phyloP scores from a whole-genome alignment of 2,797 vertebrate species.

The Amblyraja radiata region DNA sequence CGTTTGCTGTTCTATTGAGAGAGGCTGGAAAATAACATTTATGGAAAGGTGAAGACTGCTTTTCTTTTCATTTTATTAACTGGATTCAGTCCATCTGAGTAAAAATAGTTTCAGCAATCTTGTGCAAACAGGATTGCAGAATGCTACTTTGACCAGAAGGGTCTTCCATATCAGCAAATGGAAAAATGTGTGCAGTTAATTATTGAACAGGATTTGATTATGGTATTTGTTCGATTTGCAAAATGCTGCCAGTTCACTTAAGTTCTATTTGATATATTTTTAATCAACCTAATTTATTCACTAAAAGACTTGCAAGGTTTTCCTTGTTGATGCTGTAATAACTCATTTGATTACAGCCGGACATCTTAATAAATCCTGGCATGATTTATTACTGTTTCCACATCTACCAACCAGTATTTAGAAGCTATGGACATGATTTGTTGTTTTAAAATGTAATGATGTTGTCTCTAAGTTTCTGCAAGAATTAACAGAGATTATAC shows the following conservation, averaged over 20 bases:
- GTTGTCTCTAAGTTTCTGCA: background rate
- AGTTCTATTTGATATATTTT: background rate
- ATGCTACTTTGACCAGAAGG: background rate
- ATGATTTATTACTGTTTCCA: background rate
- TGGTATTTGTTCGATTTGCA: background rate
- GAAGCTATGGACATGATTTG: background rate
- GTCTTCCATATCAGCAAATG: slow-evolving; percentile 6
- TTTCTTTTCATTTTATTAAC: background rate
- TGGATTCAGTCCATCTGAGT: background rate
- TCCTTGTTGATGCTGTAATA: background rate
- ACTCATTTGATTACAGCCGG: background rate
- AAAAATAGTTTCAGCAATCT: background rate
- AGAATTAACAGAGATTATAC: background rate
- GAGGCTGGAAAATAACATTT: background rate
- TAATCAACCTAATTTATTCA: background rate
- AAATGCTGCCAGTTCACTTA: background rate
- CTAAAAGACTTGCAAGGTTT: background rate
- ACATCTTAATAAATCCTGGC: background rate
- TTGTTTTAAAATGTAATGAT: background rate
- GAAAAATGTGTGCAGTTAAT: slow-evolving; percentile 24
- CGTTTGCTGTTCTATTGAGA: background rate
- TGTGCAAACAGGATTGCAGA: background rate
- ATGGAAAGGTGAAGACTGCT: background rate
- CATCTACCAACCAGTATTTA: background rate
- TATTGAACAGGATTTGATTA: background rate